These are phyloP conservation scores for Drosophila lini DNA, from an alignment of 1,140 invertebrate species.

Conservation along the genomic window DNA sequence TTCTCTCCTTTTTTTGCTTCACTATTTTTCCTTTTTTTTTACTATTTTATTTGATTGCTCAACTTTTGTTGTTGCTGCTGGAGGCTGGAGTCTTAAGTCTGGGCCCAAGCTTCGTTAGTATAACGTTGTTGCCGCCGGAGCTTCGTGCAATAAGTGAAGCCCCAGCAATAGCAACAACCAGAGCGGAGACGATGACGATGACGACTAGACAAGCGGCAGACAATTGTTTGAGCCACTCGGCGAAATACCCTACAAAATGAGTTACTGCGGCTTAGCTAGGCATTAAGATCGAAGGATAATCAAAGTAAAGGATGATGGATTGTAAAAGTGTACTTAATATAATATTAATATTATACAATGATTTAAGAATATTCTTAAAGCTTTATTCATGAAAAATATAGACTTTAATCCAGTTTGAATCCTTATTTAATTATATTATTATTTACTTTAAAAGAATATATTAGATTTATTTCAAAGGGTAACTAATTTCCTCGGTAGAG, in stretches of 20 bases:
- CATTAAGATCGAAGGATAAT: background rate
- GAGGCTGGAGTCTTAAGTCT: conserved; percentile 47
- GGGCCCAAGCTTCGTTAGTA: conserved; percentile 70
- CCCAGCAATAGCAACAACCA: conserved; percentile 14
- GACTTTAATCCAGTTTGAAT: too few relatives aligned
- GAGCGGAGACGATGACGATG: conserved; percentile 60
- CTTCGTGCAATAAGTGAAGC: conserved; percentile 52
- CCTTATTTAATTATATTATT: too few relatives aligned
- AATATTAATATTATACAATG: too few relatives aligned
- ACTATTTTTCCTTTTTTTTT: conserved; percentile 31
- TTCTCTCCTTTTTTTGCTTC: conserved; percentile 7
- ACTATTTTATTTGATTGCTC: conserved; percentile 75
- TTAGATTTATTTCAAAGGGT: background rate
- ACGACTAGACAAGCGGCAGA: conserved; percentile 76
- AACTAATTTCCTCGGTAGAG: background rate
- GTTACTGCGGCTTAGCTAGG: background rate
- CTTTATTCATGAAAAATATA: too few relatives aligned
- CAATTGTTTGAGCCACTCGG: conserved; percentile 69
- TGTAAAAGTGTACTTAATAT: background rate
- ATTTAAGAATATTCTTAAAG: too few relatives aligned
- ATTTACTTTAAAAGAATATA: too few relatives aligned
- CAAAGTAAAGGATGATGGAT: too few relatives aligned
- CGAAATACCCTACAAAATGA: conserved; percentile 15
- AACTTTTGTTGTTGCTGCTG: conserved; percentile 50
- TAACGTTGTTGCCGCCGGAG: conserved; percentile 33